Evolutionary conservation across 2,888 invertebrate genomes (phyloP), one percentile per base, ranked within the genome.

Genomic region (Resseliella maxima): DNA sequence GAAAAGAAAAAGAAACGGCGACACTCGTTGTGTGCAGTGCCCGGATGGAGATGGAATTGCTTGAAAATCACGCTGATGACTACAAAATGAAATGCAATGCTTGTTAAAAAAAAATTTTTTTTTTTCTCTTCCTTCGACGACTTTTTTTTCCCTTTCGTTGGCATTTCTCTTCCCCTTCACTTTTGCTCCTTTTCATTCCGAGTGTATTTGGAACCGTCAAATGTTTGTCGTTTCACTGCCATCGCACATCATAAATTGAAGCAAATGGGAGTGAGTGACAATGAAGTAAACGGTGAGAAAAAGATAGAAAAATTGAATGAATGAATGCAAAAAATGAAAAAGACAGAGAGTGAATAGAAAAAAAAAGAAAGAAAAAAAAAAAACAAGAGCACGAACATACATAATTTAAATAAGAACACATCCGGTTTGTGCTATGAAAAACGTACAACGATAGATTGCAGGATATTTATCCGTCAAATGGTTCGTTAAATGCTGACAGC

Each of bases 381-480:
- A 24, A 59, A 24, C n/a, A 10, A 59, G 59, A 59, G 24, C 24
- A 59, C 24, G 59, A 59, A 59, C 59, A 10, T 59, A 59, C 59
- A 59, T 59, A 59, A 59, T 59, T 59, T 59, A 59, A 59, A 59
- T 59, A 59, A 59, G 59, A 59, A 59, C 59, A 59, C 59, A 59
- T 59, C 59, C 59, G 59, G 59, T 59, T 59, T n/a, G 59, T 59
- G 59, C 59, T 24, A 59, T 59, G 59, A 59, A 59, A 59, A 59
- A 59, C 24, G 59, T 59, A 59, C 10, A 24, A 59, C 59, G 59
- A 83, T 83, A 38, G 36, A 83, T 83, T 35, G 18, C 83, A 83
- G 83, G 83, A 83, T 83, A 83, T 83, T 83, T 83, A 83, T 83
- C 83, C 38, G 83, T 83, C 83, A 83, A 83, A 83, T 38, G 83